Evolutionary conservation across 1,140 invertebrate species (phyloP), one percentile per base, ranked within the genome.

Genomic region (Drosophila mauritiana): DNA sequence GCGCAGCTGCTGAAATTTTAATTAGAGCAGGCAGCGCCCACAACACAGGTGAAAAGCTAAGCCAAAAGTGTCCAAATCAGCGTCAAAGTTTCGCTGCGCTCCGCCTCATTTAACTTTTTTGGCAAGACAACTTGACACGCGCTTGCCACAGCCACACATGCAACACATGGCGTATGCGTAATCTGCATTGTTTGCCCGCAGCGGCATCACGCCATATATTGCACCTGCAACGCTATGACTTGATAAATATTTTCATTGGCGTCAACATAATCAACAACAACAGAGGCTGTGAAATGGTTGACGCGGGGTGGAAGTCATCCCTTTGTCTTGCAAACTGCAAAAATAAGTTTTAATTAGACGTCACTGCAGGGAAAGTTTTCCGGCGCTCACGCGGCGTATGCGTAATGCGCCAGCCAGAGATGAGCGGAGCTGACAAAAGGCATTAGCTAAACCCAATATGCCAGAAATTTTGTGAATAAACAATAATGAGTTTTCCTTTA

Each of bases 181-280:
- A 78, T 73, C 64, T 72, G 78, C 64, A 65, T 65, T 54, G 72
- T 42, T 42, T 53, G 22, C 27, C 31, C 15, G 27, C 45, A 20
- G 59, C 53, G 51, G 17, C 49, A 31, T 3, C 42, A 49, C 4
- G 49, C 59, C 63, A 46, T 8, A 15, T 31, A 15, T 51, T 39
- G 42, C 53, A 63, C 37, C 61, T 67, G 78, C 74, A 75, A 46
- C 52, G 59, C 74, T 49, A 70, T 82, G 79, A 55, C 82, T 78
- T 86, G 74, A 70, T 88, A 88, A 88, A 83, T 79, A 89, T 82
- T 88, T 89, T 64, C 83, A 88, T 83, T 89, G 83, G 49, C 70
- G 63, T 56, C 59, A 56, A 46, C 69, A 74, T 68, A 58, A 67
- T 53, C 63, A 75, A 48, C 43, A 70, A 69, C 31, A 68, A 43